Evolutionary conservation across 1,140 invertebrate species (phyloP).

Genomic region (Leptestheria dahalacensis): DNA sequence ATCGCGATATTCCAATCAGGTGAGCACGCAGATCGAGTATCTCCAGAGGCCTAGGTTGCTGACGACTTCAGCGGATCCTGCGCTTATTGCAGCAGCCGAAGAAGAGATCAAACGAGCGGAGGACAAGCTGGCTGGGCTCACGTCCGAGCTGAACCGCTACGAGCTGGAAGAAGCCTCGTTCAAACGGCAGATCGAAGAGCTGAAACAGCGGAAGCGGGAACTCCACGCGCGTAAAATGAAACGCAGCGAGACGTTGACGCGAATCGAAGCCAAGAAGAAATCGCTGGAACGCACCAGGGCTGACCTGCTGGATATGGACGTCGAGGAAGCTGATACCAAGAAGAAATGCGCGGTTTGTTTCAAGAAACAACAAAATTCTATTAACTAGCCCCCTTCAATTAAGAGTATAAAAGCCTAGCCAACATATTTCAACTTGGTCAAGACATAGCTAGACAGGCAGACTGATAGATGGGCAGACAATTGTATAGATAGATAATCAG

Average conservation of each 20-base stretch:
- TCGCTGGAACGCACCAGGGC: not conserved
- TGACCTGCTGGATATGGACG: not conserved
- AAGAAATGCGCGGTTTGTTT: conserved; percentile 1
- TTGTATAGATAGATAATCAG: too few species aligned
- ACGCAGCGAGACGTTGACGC: not conserved
- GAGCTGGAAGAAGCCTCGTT: too few species aligned
- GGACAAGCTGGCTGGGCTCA: not conserved
- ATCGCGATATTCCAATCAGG: not conserved
- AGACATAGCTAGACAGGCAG: too few species aligned
- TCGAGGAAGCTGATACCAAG: not conserved
- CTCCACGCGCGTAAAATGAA: not conserved
- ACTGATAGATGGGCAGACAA: too few species aligned
- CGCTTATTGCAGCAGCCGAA: not conserved
- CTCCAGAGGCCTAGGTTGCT: not conserved
- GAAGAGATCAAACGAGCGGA: not conserved
- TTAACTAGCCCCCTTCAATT: too few species aligned
- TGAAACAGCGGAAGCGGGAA: not conserved
- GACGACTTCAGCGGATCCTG: not conserved
- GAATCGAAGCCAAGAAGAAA: not conserved
- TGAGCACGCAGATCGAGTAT: not conserved
- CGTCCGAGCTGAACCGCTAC: not conserved
- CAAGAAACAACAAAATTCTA: too few species aligned
- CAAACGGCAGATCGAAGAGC: not conserved
- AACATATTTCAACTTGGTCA: too few species aligned
- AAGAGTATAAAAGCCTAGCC: too few species aligned